Percentiles rank a stretch among this genome's conserved stretches.
Evolutionary conservation across 2,888 invertebrate genomes (phyloP).

Genomic region (Itoplectis maculator): DNA sequence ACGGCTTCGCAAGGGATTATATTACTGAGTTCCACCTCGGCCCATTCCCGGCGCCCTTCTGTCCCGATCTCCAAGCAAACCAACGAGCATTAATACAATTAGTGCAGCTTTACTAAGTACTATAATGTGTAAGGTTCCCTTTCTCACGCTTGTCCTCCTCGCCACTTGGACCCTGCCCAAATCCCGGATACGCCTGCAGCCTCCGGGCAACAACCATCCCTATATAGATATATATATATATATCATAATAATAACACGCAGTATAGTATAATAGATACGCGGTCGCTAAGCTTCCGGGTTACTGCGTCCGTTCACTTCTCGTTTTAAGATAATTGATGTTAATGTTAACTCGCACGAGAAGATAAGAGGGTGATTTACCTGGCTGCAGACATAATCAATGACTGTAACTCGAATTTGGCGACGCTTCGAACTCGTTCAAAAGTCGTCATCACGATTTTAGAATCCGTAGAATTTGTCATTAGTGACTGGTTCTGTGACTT

Average conservation of each 20-base stretch:
- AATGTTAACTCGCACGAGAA: conserved; percentile 28
- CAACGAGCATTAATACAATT: conserved; percentile 83
- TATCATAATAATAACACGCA: conserved; percentile 44
- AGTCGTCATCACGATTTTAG: neutral
- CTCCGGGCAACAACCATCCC: conserved; percentile 57
- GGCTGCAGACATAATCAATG: conserved; percentile 8
- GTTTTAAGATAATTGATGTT: conserved; percentile 57
- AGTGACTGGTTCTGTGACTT: neutral
- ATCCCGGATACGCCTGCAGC: conserved; percentile 73
- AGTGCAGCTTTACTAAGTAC: conserved; percentile 82
- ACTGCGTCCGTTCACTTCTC: conserved; percentile 29
- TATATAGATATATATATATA: conserved; percentile 25
- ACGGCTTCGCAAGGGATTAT: conserved; percentile 78
- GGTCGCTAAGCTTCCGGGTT: conserved; percentile 54
- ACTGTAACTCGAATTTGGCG: neutral
- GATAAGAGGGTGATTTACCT: conserved; percentile 44
- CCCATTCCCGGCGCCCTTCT: conserved; percentile 43
- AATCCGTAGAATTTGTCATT: neutral
- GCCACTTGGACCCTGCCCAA: conserved; percentile 81
- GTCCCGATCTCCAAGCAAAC: conserved; percentile 75
- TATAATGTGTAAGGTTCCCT: conserved; percentile 75
- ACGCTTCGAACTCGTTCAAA: neutral
- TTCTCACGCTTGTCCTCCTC: conserved; percentile 64
- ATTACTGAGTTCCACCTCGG: conserved; percentile 56
- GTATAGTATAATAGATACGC: conserved; percentile 64